Evolutionary conservation across 2,113 vertebrate genomes (phyloP), one percentile per base, ranked within the genome.

Genomic region (Cyphotilapia sp.): DNA sequence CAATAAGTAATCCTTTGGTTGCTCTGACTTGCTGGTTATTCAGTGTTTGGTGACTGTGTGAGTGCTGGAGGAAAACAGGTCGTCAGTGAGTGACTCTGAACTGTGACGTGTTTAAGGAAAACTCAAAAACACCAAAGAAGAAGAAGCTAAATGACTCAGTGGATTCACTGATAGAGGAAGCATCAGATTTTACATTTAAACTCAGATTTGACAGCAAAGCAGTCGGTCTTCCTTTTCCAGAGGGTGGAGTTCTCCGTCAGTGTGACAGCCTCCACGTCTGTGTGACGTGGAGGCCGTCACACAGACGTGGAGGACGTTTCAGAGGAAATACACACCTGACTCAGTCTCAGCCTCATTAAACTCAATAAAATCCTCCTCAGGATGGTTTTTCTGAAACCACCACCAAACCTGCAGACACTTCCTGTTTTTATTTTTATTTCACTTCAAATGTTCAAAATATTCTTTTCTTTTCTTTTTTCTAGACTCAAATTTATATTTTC

Each of bases 271-370:
- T 22, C 22, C 22, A 3, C n/a, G n/a, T n/a, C n/a, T n/a, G n/a
- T n/a, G n/a, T n/a, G n/a, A n/a, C n/a, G n/a, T n/a, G n/a, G n/a
- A 42, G 11, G 40, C 40, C 40, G 40, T 13, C 40, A 42, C 11
- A 3, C 40, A 13, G 29, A 3, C 59, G 29, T 7, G 59, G 29
- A 61, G 29, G 29, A 10, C 5, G 29, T 33, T 63, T 0, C 31
- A 0, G 0, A 63, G 16, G 59, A 33, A 63, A 11, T 6, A 0
- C 14, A 0, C 9, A 0, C 59, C 59, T 33, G 59, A 61, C 59
- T 63, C 17, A 3, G 69, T 7, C 38, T 27, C 69, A 74, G 5
- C 12, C 5, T 71, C 35, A 0, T 71, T 71, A 71, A 71, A 42
- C n/a, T 14, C n/a, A 9, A 24, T 47, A 17, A 74, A 5, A 29